Evolutionary conservation across 2,797 vertebrate genomes (phyloP).

Genomic region (Sebastes miniatus): DNA sequence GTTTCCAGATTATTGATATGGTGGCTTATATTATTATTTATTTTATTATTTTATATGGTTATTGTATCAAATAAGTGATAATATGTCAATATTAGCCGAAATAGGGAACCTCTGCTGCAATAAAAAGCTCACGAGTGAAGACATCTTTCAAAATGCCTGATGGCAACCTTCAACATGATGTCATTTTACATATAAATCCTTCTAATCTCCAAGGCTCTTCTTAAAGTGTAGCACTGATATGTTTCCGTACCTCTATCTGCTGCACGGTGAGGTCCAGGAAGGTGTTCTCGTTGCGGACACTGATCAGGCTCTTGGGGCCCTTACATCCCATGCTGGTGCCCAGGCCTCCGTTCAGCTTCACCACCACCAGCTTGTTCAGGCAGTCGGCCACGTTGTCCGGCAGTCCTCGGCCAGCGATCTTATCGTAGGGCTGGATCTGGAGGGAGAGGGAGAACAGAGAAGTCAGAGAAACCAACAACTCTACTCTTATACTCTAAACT

Average conservation of each 20-base stretch:
- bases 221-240: accelerated
- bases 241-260: constrained; percentile 91
- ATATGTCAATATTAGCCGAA: neutral
- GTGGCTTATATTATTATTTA: no score
- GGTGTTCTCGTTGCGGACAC: constrained; percentile 97
- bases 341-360: constrained; percentile 97
- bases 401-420: constrained; percentile 88
- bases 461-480: neutral
- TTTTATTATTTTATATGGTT: no score
- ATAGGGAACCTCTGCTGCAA: no score
- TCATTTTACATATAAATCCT: no score
- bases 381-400: constrained; percentile 89
- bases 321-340: constrained; percentile 99
- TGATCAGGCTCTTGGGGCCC: constrained; percentile 97
- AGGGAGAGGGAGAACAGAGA: neutral
- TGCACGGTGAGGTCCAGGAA: constrained; percentile 98
- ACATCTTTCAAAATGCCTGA: neutral
- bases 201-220: no score
- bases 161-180: neutral
- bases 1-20: no score
- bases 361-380: constrained; percentile 95
- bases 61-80: neutral
- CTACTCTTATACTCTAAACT: neutral
- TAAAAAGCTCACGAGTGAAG: neutral
- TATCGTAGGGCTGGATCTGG: constrained; percentile 97